Conservation (phyloP, 1,140 invertebrate species). For the Thaumetopoea pityocampa region DNA sequence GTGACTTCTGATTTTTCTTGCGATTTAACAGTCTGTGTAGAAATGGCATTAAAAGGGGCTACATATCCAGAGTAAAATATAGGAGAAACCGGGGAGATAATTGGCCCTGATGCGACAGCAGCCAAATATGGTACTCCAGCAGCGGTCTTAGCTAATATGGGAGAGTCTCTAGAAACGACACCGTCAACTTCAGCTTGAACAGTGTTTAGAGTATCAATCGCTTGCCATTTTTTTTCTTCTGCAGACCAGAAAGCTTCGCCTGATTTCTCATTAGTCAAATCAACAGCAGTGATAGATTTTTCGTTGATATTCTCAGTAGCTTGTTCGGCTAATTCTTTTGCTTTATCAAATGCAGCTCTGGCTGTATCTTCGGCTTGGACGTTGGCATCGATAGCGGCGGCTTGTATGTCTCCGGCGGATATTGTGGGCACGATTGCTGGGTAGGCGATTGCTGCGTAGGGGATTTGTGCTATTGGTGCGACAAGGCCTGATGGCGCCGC, state of each 20-base stretch:
- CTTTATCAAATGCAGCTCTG: conserved; percentile 34
- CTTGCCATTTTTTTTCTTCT: conserved; percentile 53
- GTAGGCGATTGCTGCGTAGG: conserved; percentile 13
- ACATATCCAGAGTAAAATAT: conserved; percentile 16
- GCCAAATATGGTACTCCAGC: conserved; percentile 8
- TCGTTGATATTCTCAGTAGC: conserved; percentile 39
- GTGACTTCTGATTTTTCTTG: too few species aligned
- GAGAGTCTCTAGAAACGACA: conserved; percentile 30
- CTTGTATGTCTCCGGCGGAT: conserved; percentile 47
- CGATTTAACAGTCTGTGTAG: conserved; percentile 9
- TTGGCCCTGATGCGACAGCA: conserved; percentile 7
- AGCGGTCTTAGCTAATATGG: conserved; percentile 16
- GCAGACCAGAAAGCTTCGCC: conserved; percentile 36
- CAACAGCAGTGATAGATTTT: conserved; percentile 31
- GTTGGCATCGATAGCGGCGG: conserved; percentile 52
- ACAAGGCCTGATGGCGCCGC: conserved; percentile 38
- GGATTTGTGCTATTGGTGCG: conserved; percentile 7
- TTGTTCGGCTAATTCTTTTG: conserved; percentile 34
- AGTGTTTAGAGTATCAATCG: conserved; percentile 33
- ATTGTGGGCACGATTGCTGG: conserved; percentile 33
- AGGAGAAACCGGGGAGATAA: conserved; percentile 15
- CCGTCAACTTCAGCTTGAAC: conserved; percentile 39
- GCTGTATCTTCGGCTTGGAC: conserved; percentile 38
- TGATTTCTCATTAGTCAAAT: conserved; percentile 34
- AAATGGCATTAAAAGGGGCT: conserved; percentile 4